Conservation (phyloP, 2,888 invertebrate genomes). For the Megaustenia siamemsis region DNA sequence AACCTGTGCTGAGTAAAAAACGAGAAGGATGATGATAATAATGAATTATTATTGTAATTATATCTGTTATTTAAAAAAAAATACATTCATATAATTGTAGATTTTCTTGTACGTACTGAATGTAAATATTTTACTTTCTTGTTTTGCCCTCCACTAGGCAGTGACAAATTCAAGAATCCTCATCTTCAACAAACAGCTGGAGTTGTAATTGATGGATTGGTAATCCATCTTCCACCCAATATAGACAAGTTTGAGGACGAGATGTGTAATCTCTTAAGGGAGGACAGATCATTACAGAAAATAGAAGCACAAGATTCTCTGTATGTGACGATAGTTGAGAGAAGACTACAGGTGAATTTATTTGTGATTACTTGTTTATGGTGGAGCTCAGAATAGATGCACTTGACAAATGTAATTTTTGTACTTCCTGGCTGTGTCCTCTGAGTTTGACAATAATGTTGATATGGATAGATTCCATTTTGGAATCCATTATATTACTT, state of each 20-base stretch:
- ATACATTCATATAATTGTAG: not conserved
- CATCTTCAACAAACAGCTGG: slow-evolving; percentile 65
- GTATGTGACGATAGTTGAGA: slow-evolving; percentile 70
- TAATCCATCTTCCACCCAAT: slow-evolving; percentile 73
- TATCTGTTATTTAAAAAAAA: not conserved
- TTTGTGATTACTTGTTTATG: too few relatives aligned
- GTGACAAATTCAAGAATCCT: slow-evolving; percentile 73
- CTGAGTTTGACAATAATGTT: too few relatives aligned
- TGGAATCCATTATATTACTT: too few relatives aligned
- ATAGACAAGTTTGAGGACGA: slow-evolving; percentile 79
- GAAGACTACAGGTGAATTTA: slow-evolving; percentile 71
- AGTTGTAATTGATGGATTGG: slow-evolving; percentile 72
- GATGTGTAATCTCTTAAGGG: slow-evolving; percentile 73
- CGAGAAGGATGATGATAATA: too few relatives aligned
- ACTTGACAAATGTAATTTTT: too few relatives aligned
- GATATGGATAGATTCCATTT: too few relatives aligned
- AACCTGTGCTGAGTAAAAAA: too few relatives aligned
- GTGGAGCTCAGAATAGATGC: too few relatives aligned
- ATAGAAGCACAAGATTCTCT: slow-evolving; percentile 66
- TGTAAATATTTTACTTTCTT: not conserved
- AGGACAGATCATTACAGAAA: slow-evolving; percentile 72
- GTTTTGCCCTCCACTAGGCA: slow-evolving; percentile 57
- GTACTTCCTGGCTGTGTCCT: too few relatives aligned
- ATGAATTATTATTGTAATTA: too few relatives aligned
- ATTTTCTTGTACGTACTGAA: not conserved